A percentile compares a stretch with the other conserved stretches of the same genome.
Conservation (phyloP, 2,113 vertebrate genomes). For the Salvelinus fontinalis region DNA sequence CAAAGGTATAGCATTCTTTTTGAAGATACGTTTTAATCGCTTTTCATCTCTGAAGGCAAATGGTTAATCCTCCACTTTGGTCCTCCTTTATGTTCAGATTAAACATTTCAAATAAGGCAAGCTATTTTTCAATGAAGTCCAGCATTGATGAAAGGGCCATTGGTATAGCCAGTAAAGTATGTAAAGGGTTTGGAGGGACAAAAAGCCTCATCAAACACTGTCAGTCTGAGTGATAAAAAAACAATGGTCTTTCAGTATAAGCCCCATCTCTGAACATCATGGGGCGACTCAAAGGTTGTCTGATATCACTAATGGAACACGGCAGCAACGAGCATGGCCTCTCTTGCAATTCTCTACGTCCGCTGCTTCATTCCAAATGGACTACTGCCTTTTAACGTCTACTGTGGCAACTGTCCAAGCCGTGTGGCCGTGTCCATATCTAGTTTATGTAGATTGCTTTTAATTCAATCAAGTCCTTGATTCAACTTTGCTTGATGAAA, state of each 20-base stretch:
- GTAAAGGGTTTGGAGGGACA: not conserved
- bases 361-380: not conserved
- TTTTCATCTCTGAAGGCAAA: conserved; percentile 20
- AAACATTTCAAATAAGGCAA: conserved; percentile 38
- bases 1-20: conserved; percentile 64
- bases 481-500: not conserved
- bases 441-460: not conserved
- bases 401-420: not conserved
- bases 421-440: not conserved
- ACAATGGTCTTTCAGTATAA: not conserved
- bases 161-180: not conserved
- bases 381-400: not conserved
- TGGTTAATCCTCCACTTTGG: conserved; percentile 8
- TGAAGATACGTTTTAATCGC: conserved; percentile 62
- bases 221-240: not conserved
- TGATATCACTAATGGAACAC: not conserved
- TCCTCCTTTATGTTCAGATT: conserved; percentile 28
- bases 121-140: conserved; percentile 20
- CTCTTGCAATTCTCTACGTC: not conserved
- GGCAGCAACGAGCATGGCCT: not conserved
- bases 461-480: not conserved
- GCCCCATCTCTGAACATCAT: not conserved
- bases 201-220: not conserved
- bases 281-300: not conserved
- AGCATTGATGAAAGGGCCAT: conserved; percentile 17